Conservation (phyloP, 92 coral and sea anemone genomes). For the Zoanthus gigantus region DNA sequence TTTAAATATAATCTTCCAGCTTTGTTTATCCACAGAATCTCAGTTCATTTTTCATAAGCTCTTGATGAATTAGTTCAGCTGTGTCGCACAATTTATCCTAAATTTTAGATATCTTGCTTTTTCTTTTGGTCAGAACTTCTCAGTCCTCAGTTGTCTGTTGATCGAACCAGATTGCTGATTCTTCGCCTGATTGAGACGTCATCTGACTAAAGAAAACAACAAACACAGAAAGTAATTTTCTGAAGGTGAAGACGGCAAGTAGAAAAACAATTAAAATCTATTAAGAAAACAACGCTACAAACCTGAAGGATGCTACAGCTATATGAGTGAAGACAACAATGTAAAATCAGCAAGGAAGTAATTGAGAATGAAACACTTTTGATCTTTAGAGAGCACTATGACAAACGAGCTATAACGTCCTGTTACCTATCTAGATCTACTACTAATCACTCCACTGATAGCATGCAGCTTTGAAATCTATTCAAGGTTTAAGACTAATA, state of each 20-base stretch:
- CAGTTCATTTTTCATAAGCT: neutral
- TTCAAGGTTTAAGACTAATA: too few relatives aligned
- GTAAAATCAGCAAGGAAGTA: too few relatives aligned
- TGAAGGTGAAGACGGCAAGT: neutral
- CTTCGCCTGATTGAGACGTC: slow-evolving; percentile 37
- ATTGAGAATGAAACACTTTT: too few relatives aligned
- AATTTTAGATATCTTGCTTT: neutral
- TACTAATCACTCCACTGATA: too few relatives aligned
- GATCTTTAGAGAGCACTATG: too few relatives aligned
- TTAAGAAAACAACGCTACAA: too few relatives aligned
- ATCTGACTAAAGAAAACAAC: slow-evolving; percentile 31
- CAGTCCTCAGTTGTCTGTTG: neutral
- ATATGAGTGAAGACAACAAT: too few relatives aligned
- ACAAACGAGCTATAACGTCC: too few relatives aligned
- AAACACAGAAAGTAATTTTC: neutral
- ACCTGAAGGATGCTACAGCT: too few relatives aligned
- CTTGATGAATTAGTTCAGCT: neutral
- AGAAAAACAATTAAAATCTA: neutral
- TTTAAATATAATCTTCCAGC: neutral
- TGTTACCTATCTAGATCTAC: too few relatives aligned
- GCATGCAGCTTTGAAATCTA: too few relatives aligned
- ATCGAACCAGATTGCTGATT: slow-evolving; percentile 33
- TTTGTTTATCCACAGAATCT: neutral
- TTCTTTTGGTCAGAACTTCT: neutral
- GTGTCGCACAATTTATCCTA: neutral